Evolutionary conservation across 2,113 vertebrate species (phyloP), one percentile per base, ranked within the genome.

Genomic region (Rhinolophus sinicus): DNA sequence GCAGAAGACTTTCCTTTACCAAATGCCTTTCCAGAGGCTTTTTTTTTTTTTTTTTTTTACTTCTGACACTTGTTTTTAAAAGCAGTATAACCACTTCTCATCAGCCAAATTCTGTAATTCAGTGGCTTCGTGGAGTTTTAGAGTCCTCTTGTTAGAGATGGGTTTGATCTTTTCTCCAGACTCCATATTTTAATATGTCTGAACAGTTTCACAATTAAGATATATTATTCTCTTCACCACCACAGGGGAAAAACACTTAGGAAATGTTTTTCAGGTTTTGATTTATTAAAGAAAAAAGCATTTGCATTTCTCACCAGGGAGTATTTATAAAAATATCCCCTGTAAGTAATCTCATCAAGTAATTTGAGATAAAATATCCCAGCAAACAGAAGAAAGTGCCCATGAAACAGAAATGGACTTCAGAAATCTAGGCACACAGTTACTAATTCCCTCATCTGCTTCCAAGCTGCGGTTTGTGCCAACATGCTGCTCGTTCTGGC

Each of bases 211-310:
- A 86, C 77, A 94, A 97, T 93, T 76, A 93, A 97, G 92, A 94
- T 82, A 11, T 58, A 83, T 88, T 80, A 75, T 91, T 78, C 65
- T 88, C 38, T 38, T n/a, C 15, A 77, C n/a, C 28, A 35, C 18
- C 60, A 50, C 56, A 76, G 30, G 54, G 26, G 62, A 24, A 40
- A 90, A 92, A 91, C n/a, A 67, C 18, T 75, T 93, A 76, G 70
- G 70, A 95, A 85, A 60, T 65, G 26, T 22, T 94, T 90, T 69
- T 89, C 50, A 44, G 40, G 82, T 81, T 96, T 95, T 97, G 82
- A 97, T 80, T 96, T 92, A 97, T 91, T 81, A 75, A 88, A 88
- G 85, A 86, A 22, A 73, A 91, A 97, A 85, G 24, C 76, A 82
- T 94, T 90, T 88, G 33, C 77, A 62, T 82, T 94, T 84, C 73